These are phyloP conservation scores for Megalops cyprinoides DNA, from an alignment of 2,797 vertebrate species.

Conservation along the genomic window DNA sequence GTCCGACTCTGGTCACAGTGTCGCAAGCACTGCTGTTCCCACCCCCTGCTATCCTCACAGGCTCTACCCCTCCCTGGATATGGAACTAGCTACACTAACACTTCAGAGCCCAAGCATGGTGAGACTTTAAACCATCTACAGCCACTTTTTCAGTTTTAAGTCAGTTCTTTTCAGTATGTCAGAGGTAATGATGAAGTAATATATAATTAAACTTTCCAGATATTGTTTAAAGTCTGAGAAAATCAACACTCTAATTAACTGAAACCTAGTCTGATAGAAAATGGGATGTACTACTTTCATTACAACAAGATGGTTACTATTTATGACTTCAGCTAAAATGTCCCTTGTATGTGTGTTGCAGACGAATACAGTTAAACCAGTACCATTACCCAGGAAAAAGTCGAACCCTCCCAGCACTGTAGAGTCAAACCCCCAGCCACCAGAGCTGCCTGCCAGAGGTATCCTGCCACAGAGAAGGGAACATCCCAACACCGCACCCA, in stretches of 20 bases:
- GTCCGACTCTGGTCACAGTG: constrained; percentile 31
- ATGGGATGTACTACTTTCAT: neutral
- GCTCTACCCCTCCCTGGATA: constrained; percentile 63
- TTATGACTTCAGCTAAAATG: neutral
- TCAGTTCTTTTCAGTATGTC: neutral
- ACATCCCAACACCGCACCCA: constrained; percentile 33
- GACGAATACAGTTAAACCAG: constrained; percentile 46
- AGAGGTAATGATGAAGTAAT: constrained; percentile 4
- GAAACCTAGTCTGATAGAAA: neutral
- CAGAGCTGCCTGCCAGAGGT: constrained; percentile 50
- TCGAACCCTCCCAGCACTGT: neutral
- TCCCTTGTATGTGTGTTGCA: constrained; percentile 23
- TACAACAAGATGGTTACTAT: neutral
- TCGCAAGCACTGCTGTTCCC: neutral
- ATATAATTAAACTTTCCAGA: neutral
- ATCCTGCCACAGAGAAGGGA: constrained; percentile 27
- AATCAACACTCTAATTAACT: neutral
- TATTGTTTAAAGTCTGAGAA: too few species aligned
- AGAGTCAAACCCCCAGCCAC: constrained; percentile 34
- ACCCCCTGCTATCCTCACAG: constrained; percentile 22
- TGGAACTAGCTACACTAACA: constrained; percentile 29
- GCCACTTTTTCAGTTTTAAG: neutral
- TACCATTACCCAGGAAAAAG: constrained; percentile 48
- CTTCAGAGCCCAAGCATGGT: constrained; percentile 44
- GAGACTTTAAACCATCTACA: constrained; percentile 27